phyloP scores from a whole-genome alignment of 64 coral and sea anemone species.

The Orbicella faveolata region DNA sequence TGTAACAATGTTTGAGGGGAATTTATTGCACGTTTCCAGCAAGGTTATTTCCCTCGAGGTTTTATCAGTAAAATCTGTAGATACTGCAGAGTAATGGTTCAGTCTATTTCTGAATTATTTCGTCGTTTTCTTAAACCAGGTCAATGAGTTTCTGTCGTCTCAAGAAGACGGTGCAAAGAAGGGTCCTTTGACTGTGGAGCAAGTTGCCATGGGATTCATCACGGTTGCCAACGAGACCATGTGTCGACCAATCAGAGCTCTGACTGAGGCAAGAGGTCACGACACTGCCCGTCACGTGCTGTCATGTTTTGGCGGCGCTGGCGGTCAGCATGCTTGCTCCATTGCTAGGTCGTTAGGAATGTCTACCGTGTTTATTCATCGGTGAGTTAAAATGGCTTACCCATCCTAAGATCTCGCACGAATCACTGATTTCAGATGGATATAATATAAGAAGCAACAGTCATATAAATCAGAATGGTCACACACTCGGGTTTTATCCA shows the following conservation, averaged over 20 bases:
- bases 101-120: background rate
- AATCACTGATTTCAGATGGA: background rate
- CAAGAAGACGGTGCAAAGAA: conserved; percentile 27
- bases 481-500: too few species aligned
- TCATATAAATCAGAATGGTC: too few species aligned
- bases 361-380: conserved; percentile 94
- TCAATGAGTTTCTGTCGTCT: conserved; percentile 62
- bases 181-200: conserved; percentile 61
- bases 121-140: conserved; percentile 12
- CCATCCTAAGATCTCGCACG: background rate
- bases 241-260: conserved; percentile 98
- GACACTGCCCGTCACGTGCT: conserved; percentile 93
- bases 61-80: too few species aligned
- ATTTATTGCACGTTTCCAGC: too few species aligned
- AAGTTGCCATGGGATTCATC: conserved; percentile 94
- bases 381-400: conserved; percentile 27
- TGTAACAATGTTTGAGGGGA: too few species aligned
- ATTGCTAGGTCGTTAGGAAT: conserved; percentile 94
- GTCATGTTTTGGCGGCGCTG: conserved; percentile 98
- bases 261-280: conserved; percentile 93
- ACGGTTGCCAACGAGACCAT: conserved; percentile 97
- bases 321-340: conserved; percentile 96
- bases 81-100: too few species aligned
- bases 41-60: too few species aligned
- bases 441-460: too few species aligned